Percentiles rank a stretch among this genome's conserved stretches.
These are phyloP conservation scores for Neogobius melanostomus DNA, from an alignment of 2,113 vertebrate genomes.

Conservation along the genomic window DNA sequence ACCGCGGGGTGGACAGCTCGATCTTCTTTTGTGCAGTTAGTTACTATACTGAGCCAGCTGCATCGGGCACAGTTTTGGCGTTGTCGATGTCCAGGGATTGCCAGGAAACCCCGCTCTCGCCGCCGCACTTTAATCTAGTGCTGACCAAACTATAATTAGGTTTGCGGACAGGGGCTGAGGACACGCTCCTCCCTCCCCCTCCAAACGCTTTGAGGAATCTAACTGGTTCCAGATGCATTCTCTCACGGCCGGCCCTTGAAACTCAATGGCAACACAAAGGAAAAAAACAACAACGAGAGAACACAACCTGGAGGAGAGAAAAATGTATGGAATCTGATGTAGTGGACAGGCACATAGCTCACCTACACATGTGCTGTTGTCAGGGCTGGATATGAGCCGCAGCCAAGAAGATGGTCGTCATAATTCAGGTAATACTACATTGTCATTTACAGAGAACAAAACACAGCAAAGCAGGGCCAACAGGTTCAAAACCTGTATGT, in stretches of 20 bases:
- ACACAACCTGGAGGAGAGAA: constrained; percentile 10
- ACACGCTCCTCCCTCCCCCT: constrained; percentile 46
- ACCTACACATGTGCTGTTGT: not conserved
- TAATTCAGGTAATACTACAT: no score
- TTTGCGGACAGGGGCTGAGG: constrained; percentile 47
- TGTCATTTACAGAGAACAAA: no score
- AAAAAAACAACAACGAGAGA: constrained; percentile 9
- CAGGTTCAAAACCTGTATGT: no score
- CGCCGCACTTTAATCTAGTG: constrained; percentile 51
- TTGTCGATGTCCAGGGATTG: constrained; percentile 6
- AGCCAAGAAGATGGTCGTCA: no score
- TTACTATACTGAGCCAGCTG: not conserved
- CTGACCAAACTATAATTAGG: constrained; percentile 55
- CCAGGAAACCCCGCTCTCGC: constrained; percentile 18
- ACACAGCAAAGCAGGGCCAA: no score
- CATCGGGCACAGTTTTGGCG: constrained; percentile 22
- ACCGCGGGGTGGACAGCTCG: not conserved
- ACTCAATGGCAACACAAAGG: constrained; percentile 55
- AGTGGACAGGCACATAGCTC: not conserved
- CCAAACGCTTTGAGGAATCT: constrained; percentile 54
- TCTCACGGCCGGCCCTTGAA: constrained; percentile 55
- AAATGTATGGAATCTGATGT: constrained; percentile 43
- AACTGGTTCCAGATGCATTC: constrained; percentile 79
- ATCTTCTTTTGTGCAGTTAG: not conserved
- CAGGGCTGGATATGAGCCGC: no score